Percentiles rank a stretch among this genome's conserved stretches.
Evolutionary conservation across 2,113 vertebrate species (phyloP).

Genomic region (Naja naja): DNA sequence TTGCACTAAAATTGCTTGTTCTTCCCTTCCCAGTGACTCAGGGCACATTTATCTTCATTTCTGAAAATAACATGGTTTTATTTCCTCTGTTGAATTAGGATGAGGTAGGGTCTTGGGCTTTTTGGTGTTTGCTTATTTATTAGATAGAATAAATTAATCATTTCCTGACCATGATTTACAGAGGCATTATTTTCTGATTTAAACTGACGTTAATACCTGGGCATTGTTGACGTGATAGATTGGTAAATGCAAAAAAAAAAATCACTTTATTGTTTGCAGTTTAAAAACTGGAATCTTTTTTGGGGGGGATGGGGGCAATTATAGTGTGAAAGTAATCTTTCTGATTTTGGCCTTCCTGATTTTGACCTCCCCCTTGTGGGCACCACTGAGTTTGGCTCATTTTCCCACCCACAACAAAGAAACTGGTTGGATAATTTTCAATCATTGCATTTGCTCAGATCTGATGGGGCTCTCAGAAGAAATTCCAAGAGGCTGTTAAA

Average conservation of each 20-base stretch:
- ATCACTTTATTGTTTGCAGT: not conserved
- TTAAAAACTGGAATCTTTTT: not conserved
- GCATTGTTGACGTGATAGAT: not conserved
- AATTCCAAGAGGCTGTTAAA: not conserved
- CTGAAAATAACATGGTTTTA: not conserved
- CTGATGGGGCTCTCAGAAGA: not conserved
- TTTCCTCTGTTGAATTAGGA: conserved; percentile 32
- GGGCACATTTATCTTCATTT: conserved; percentile 41
- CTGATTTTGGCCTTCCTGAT: not conserved
- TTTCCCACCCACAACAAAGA: not conserved
- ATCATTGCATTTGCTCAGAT: not conserved
- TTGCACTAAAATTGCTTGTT: not conserved
- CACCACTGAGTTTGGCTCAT: not conserved
- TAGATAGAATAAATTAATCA: not conserved
- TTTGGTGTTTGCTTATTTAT: not conserved
- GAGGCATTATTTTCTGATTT: not conserved
- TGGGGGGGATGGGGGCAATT: too few relatives aligned
- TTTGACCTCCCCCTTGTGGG: not conserved
- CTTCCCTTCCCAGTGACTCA: not conserved
- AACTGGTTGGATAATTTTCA: not conserved
- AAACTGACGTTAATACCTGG: not conserved
- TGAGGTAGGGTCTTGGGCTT: not conserved
- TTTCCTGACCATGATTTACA: not conserved
- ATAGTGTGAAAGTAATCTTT: not conserved
- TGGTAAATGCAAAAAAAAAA: not conserved